Evolutionary conservation across 37 sponge, comb jelly and placozoan genomes (phyloP).

Genomic region (Ianthella basta): DNA sequence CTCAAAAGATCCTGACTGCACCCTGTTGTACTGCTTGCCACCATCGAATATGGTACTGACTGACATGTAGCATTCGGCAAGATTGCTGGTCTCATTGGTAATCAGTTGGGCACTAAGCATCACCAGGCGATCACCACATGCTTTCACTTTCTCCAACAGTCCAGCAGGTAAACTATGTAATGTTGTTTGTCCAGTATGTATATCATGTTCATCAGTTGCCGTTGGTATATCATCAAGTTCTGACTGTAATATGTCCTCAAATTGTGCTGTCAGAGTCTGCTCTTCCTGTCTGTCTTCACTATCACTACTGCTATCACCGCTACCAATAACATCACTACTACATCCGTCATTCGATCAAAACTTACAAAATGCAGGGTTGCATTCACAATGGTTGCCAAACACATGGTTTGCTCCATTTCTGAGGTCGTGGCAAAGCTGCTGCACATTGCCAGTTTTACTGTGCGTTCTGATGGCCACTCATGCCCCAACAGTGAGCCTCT

Average conservation of each 20-base stretch:
- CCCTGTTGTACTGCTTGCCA: neutral
- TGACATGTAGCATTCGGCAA: conserved; percentile 13
- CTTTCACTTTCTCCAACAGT: neutral
- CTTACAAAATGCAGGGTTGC: neutral
- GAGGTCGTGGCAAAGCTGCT: neutral
- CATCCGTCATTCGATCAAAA: too few species aligned
- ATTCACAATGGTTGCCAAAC: neutral
- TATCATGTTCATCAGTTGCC: too few species aligned
- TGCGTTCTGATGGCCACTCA: neutral
- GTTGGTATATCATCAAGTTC: too few species aligned
- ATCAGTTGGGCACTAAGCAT: neutral
- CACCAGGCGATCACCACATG: neutral
- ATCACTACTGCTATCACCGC: too few species aligned
- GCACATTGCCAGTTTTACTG: neutral
- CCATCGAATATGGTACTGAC: neutral
- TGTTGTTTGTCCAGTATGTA: too few species aligned
- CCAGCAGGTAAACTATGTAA: neutral
- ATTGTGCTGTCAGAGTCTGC: too few species aligned
- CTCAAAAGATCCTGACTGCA: neutral
- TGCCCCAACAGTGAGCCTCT: neutral
- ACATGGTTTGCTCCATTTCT: neutral
- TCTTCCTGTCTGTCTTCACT: too few species aligned
- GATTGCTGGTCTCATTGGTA: conserved; percentile 12
- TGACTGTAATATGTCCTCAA: too few species aligned
- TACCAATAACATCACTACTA: too few species aligned